Evolutionary conservation across 2,113 vertebrate species (phyloP), one percentile per base, ranked within the genome.

Genomic region (Poeciliopsis occidentalis): DNA sequence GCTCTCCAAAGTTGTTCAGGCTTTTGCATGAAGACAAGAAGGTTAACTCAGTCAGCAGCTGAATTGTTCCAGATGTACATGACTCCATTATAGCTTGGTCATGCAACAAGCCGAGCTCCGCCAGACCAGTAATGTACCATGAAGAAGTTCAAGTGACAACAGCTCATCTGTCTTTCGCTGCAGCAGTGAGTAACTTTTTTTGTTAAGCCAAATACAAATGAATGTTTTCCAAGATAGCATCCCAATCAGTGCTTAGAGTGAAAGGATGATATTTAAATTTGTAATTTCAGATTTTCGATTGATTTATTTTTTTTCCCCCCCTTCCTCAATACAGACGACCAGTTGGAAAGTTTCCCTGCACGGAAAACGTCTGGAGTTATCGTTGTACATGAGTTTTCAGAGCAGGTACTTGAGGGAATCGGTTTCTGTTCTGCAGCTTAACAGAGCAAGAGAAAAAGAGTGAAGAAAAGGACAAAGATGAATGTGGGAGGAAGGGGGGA

Each of bases 311-410:
- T 17, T 71, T 83, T 60, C 41, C 37, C 29, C 60, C 41, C 44
- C 31, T 47, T 31, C 32, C 22, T 15, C 57, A 76, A 67, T 71
- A 41, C 80, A 89, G 80, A 79, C 30, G 81, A 85, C 64, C 27
- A 27, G 51, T 71, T 87, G 79, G 85, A 75, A 15, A 65, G 22
- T 7, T 65, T 39, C 30, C 76, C 67, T 85, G 76, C 71, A 71
- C 83, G 84, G 87, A 91, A 91, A 83, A 73, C 71, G 78, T 90
- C 88, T 91, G 89, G 78, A 87, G 77, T 87, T 90, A 88, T 91
- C 82, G 81, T 85, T 61, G 67, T 6, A 24, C 51, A 77, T 67
- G 62, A 88, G 81, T 83, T 93, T 91, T 89, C 87, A 76, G 63
- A 80, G 78, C 85, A 88, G 88, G 82, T 89, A 85, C 87, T 89